These are phyloP conservation scores for Drosophila emarginata DNA, from an alignment of 2,888 invertebrate genomes.

Conservation along the genomic window DNA sequence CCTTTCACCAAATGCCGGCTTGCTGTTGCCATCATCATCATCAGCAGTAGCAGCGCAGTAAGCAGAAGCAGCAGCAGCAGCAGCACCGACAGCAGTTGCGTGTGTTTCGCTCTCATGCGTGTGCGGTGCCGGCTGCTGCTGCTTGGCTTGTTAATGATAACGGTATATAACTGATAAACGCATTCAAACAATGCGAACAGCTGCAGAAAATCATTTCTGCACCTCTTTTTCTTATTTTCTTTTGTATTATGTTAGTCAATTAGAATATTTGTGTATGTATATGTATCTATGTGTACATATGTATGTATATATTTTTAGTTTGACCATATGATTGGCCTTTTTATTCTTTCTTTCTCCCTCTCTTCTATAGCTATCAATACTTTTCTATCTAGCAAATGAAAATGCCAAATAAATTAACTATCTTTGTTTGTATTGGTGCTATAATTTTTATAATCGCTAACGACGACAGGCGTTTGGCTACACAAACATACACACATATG, in stretches of 20 bases:
- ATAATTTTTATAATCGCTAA: constrained; percentile 46
- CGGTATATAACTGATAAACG: constrained; percentile 66
- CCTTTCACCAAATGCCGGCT: constrained; percentile 57
- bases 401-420: constrained; percentile 39
- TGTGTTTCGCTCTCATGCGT: constrained; percentile 59
- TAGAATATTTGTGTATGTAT: neutral
- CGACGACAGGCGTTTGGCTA: constrained; percentile 16
- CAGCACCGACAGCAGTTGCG: constrained; percentile 19
- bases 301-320: neutral
- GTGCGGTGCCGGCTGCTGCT: constrained; percentile 33
- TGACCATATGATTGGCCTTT: neutral
- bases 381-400: neutral
- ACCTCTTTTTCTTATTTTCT: constrained; percentile 2
- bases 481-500: neutral
- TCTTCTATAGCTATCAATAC: neutral
- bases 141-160: constrained; percentile 68
- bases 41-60: constrained; percentile 3
- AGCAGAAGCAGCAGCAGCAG: neutral
- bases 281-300: too few relatives aligned
- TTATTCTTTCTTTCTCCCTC: neutral
- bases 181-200: constrained; percentile 41
- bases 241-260: constrained; percentile 7
- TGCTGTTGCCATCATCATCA: constrained; percentile 1
- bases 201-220: constrained; percentile 23
- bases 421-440: constrained; percentile 28